These are phyloP conservation scores for Epiblema foenella DNA, from an alignment of 2,888 invertebrate species.

Conservation along the genomic window DNA sequence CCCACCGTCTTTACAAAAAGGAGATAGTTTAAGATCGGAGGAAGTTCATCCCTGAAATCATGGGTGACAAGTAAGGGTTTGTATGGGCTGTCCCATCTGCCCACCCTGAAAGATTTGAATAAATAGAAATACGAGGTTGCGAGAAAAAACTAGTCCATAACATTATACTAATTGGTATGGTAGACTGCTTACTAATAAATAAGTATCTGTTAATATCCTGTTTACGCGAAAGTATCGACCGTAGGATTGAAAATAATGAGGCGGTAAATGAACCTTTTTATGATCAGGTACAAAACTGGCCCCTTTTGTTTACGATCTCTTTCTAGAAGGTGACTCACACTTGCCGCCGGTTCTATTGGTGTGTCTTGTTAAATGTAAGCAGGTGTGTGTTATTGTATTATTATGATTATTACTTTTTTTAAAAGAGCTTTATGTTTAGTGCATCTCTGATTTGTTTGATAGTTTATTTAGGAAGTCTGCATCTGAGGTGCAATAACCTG, in stretches of 20 bases:
- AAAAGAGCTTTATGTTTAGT: background rate
- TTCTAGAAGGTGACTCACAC: constrained; percentile 34
- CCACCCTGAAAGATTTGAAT: no score
- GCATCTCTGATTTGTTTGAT: background rate
- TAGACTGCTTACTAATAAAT: constrained; percentile 9
- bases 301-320: constrained; percentile 24
- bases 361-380: constrained; percentile 8
- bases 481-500: constrained; percentile 10
- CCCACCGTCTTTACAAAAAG: no score
- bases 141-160: no score
- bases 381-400: background rate
- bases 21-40: no score
- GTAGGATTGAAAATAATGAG: constrained; percentile 10
- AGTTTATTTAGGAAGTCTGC: background rate
- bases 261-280: constrained; percentile 18
- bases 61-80: no score
- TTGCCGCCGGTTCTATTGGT: constrained; percentile 9
- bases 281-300: constrained; percentile 26
- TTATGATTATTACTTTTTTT: constrained; percentile 16
- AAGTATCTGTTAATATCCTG: constrained; percentile 23
- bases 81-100: no score
- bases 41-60: no score
- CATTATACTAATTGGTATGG: no score
- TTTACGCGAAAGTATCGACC: constrained; percentile 21
- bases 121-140: no score